phyloP scores from a whole-genome alignment of 2,888 invertebrate species.

The Gymnosoma rotundatum region DNA sequence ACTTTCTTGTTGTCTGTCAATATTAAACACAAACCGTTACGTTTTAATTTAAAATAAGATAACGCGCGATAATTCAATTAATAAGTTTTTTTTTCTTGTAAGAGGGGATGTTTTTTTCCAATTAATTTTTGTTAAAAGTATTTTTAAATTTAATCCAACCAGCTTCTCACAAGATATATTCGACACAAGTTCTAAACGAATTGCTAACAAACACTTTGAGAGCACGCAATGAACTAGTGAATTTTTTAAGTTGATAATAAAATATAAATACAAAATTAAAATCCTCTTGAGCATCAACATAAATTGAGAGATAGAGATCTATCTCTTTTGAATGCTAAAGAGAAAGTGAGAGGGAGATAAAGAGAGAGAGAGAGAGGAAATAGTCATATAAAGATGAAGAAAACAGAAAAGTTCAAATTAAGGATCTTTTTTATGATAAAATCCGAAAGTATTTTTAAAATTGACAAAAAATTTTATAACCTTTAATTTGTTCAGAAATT shows the following conservation, averaged over 20 bases:
- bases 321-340: neutral
- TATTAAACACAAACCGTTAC: conserved; percentile 35
- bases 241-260: conserved; percentile 42
- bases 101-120: conserved; percentile 1
- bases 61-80: conserved; percentile 13
- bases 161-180: neutral
- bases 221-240: conserved; percentile 70
- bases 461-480: conserved; percentile 21
- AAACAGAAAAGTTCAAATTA: conserved; percentile 9
- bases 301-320: conserved; percentile 16
- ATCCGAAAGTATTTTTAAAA: conserved; percentile 48
- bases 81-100: neutral
- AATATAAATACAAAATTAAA: conserved; percentile 34
- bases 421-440: conserved; percentile 17
- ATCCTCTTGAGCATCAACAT: conserved; percentile 20
- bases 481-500: conserved; percentile 26
- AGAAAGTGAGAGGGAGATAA: conserved; percentile 9
- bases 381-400: neutral
- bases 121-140: conserved; percentile 37
- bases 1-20: neutral
- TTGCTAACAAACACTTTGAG: conserved; percentile 64
- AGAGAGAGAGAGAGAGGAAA: conserved; percentile 12
- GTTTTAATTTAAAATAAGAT: neutral
- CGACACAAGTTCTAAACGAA: neutral
- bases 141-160: conserved; percentile 40